Conservation (phyloP, 2,888 invertebrate species). For the Rapana venosa region DNA sequence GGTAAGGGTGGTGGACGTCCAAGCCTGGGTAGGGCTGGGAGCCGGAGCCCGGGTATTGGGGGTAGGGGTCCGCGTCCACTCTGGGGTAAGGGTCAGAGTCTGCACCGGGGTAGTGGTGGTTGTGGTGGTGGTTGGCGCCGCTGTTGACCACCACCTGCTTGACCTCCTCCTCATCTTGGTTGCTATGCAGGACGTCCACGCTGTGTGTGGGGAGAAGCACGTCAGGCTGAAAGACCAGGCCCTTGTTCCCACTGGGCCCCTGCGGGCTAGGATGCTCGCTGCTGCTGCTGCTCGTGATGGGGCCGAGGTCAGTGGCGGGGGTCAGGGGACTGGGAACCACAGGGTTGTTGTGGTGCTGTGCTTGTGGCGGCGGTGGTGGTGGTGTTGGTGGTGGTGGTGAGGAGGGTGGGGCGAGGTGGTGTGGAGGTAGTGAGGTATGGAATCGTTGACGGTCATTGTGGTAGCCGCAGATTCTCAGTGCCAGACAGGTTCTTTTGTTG, state of each 20-base stretch:
- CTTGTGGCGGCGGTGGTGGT: background rate
- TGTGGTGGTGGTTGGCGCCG: background rate
- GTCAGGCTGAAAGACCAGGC: background rate
- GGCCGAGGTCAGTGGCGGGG: background rate
- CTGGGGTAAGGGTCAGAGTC: background rate
- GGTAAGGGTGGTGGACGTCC: background rate
- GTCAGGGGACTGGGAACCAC: background rate
- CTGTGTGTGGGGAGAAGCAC: background rate
- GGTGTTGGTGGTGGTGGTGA: background rate
- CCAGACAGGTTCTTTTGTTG: too few species aligned
- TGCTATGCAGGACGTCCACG: background rate
- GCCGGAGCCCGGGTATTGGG: too few species aligned
- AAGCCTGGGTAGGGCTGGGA: background rate
- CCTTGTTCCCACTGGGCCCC: background rate
- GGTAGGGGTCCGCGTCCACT: background rate
- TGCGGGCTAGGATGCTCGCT: background rate
- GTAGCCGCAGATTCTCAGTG: background rate
- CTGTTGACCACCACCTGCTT: background rate
- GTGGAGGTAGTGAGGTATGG: slow-evolving; percentile 14
- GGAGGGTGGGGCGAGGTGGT: background rate
- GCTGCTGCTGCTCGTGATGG: background rate
- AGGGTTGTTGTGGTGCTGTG: background rate
- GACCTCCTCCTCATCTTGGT: background rate
- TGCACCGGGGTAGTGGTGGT: background rate
- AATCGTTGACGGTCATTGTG: background rate